A percentile compares a stretch with the other conserved stretches of the same genome.
phyloP scores from a whole-genome alignment of 2,888 invertebrate species.

The Prenolepis imparis region DNA sequence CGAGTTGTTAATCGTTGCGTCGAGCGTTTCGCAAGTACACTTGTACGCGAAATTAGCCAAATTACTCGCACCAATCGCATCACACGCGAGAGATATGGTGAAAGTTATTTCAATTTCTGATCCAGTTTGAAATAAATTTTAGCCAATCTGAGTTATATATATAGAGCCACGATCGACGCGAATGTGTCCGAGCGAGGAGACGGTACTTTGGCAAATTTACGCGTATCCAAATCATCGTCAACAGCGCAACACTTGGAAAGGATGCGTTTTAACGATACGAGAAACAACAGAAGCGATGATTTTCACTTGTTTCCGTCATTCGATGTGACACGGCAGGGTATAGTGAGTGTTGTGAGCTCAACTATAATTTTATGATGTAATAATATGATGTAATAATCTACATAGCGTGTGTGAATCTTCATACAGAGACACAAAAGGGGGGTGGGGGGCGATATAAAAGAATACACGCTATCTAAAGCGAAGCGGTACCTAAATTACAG shows the following conservation, averaged over 20 bases:
- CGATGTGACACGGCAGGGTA: constrained; percentile 75
- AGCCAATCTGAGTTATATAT: constrained; percentile 74
- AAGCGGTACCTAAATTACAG: constrained; percentile 70
- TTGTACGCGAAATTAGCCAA: constrained; percentile 54
- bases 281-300: constrained; percentile 14
- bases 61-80: constrained; percentile 48
- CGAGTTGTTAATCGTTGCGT: constrained; percentile 15
- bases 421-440: not conserved
- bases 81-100: constrained; percentile 75
- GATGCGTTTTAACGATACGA: not conserved
- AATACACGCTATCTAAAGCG: constrained; percentile 58
- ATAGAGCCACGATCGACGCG: constrained; percentile 18
- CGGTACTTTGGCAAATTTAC: constrained; percentile 61
- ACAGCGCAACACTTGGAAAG: not conserved
- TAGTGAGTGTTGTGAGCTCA: constrained; percentile 57
- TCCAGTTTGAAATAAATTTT: constrained; percentile 86
- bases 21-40: constrained; percentile 21
- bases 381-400: constrained; percentile 56
- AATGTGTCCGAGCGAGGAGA: constrained; percentile 32
- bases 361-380: constrained; percentile 64
- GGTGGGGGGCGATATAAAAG: constrained; percentile 2
- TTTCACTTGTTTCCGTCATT: constrained; percentile 52
- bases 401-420: constrained; percentile 41
- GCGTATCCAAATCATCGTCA: not conserved
- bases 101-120: constrained; percentile 85